Conservation (phyloP, 2,113 vertebrate species). For the Hypocryptadius cinnamomeus region DNA sequence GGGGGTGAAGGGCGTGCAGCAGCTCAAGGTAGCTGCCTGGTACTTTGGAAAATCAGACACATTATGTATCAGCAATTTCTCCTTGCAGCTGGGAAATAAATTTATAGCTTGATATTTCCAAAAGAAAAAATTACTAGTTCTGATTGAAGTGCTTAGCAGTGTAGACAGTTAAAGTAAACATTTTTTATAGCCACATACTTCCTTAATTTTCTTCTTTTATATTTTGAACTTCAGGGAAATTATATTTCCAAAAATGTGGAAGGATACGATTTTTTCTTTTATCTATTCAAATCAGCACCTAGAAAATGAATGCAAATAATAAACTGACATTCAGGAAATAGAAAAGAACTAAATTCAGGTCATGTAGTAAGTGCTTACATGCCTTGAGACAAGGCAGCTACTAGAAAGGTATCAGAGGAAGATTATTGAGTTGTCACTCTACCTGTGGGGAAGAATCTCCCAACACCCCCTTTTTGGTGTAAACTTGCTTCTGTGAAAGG, state of each 20-base stretch:
- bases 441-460: neutral
- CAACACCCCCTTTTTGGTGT: neutral
- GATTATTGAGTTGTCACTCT: neutral
- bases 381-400: neutral
- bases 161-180: neutral
- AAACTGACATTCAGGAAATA: neutral
- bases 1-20: neutral
- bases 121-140: constrained; percentile 12
- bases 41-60: neutral
- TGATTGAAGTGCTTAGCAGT: neutral
- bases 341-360: neutral
- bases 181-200: neutral
- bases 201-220: constrained; percentile 11
- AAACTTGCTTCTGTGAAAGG: neutral
- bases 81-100: constrained; percentile 18
- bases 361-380: neutral
- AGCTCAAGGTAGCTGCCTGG: neutral
- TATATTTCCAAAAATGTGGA: neutral
- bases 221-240: neutral
- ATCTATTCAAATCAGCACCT: neutral
- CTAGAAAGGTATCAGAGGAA: neutral
- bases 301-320: neutral
- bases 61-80: constrained; percentile 15
- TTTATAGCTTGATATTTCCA: constrained; percentile 19
- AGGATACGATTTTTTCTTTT: neutral